Evolutionary conservation across 37 sponge, comb jelly and placozoan genomes (phyloP), one percentile per base, ranked within the genome.

Genomic region (Spongilla lacustris): DNA sequence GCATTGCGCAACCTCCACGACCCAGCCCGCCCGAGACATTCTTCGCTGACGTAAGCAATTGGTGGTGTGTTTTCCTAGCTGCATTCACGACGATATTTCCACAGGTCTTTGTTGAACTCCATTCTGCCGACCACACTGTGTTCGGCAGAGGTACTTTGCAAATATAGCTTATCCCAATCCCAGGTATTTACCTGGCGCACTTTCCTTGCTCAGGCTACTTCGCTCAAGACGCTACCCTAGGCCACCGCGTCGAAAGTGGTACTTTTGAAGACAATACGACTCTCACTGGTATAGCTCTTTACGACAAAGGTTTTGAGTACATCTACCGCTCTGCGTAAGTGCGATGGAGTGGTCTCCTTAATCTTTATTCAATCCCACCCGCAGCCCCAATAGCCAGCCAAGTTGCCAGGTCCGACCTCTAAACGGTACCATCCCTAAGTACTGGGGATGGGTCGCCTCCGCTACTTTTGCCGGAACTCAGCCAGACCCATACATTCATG

Each of bases 401-500:
- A 58, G 58, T 58, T 58, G 58, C 58, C 58, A 58, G 21, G 58
- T 58, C 21, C 58, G 58, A 8, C 19, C 58, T 17, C 58, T 58
- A 58, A 58, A 58, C 58, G 73, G 73, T 72, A 32, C 73, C 29
- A 72, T 72, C 0, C 73, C 73, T n/a, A 72, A 32, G 13, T 72
- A 72, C 73, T 72, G 73, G 73, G 31, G 31, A 30, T 72, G 73
- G 73, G 73, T 72, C n/a, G 73, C 29, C 31, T 33, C 29, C 1
- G 73, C 73, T 23, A 30, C 31, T 32, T 72, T 21, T 72, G 73
- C 5, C 0, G 73, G 73, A 11, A 72, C 31, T 30, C 31, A 13
- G 0, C 29, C 29, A 9, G 29, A 33, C 21, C 73, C 73, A 1
- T 72, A 72, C 58, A 58, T 58, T 14, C 58, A 58, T 17, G 19